Percentiles rank a stretch among this genome's conserved stretches.
Evolutionary conservation across 2,888 invertebrate species (phyloP).

Genomic region (Ptilodon capucinus): DNA sequence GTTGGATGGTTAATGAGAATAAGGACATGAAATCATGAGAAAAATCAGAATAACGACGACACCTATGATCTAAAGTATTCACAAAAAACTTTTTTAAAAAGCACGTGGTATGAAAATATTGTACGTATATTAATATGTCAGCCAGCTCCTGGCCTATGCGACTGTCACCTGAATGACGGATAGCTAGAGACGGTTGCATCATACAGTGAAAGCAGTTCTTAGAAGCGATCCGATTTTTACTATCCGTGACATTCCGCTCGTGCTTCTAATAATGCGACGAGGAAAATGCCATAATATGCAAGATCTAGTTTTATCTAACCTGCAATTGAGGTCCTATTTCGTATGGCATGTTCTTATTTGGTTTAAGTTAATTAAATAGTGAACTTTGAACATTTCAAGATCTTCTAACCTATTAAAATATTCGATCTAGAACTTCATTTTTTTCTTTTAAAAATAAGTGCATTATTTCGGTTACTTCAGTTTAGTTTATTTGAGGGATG

Average conservation of each 20-base stretch:
- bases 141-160: not conserved
- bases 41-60: too few species aligned
- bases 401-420: too few species aligned
- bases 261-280: not conserved
- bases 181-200: not conserved
- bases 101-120: not conserved
- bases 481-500: too few species aligned
- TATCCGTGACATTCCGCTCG: not conserved
- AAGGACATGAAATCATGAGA: too few species aligned
- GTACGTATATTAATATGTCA: not conserved
- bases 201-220: slow-evolving; percentile 1
- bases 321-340: not conserved
- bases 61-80: too few species aligned
- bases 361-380: too few species aligned
- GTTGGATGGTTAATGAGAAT: too few species aligned
- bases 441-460: too few species aligned
- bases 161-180: not conserved
- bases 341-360: too few species aligned
- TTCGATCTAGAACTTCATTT: too few species aligned
- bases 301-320: not conserved
- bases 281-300: not conserved
- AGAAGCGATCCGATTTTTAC: not conserved
- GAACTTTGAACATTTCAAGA: too few species aligned
- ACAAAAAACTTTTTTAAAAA: not conserved
- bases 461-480: too few species aligned